These are phyloP conservation scores for Drosophila kohkoa DNA, from an alignment of 1,140 invertebrate species.

Conservation along the genomic window DNA sequence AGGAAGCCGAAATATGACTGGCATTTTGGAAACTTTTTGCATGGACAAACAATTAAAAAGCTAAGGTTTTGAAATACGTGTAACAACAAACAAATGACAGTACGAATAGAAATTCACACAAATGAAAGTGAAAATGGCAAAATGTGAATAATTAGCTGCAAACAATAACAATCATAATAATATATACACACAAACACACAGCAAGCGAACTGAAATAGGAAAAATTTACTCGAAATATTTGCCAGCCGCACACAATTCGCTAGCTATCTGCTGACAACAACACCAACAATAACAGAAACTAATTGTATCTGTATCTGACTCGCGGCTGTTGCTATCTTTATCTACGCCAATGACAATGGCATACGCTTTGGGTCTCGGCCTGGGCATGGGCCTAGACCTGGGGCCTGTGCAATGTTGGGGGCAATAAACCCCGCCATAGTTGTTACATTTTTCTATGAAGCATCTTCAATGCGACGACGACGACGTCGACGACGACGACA, in stretches of 20 bases:
- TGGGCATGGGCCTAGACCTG: slow-evolving; percentile 9
- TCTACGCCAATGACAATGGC: slow-evolving; percentile 77
- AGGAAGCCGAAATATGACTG: slow-evolving; percentile 78
- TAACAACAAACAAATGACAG: slow-evolving; percentile 79
- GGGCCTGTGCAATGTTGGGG: slow-evolving; percentile 39
- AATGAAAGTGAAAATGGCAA: slow-evolving; percentile 80
- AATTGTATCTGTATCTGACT: slow-evolving; percentile 54
- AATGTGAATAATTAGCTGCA: slow-evolving; percentile 80
- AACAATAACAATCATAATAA: slow-evolving; percentile 68
- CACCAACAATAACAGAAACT: slow-evolving; percentile 41
- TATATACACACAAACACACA: slow-evolving; percentile 41
- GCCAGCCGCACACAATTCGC: slow-evolving; percentile 50
- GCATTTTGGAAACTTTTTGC: slow-evolving; percentile 77
- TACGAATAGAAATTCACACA: slow-evolving; percentile 75
- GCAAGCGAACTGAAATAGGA: slow-evolving; percentile 72
- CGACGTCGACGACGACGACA: slow-evolving; percentile 24
- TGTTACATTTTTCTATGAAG: slow-evolving; percentile 58
- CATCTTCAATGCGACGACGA: slow-evolving; percentile 64
- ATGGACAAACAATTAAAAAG: slow-evolving; percentile 71
- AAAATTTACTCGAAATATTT: slow-evolving; percentile 72
- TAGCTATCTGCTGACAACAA: slow-evolving; percentile 28
- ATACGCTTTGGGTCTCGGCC: slow-evolving; percentile 35
- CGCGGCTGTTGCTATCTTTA: slow-evolving; percentile 1
- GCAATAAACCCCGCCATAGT: slow-evolving; percentile 63
- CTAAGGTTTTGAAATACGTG: slow-evolving; percentile 72